Evolutionary conservation across 2,797 vertebrate genomes (phyloP).

Genomic region (Catharus ustulatus): DNA sequence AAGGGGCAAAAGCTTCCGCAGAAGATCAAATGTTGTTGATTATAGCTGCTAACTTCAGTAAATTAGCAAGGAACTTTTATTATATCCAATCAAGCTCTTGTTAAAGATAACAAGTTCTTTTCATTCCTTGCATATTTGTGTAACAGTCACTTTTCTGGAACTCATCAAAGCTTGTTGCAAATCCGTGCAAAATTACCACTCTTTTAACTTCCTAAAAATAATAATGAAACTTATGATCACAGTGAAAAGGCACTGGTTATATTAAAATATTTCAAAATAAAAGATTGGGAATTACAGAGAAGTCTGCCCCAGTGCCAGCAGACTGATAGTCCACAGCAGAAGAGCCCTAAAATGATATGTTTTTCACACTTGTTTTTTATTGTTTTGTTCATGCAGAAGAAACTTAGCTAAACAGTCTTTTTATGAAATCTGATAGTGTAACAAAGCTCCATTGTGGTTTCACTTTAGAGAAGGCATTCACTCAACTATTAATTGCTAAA

Average conservation of each 20-base stretch:
- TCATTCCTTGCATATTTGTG: slow-evolving; percentile 53
- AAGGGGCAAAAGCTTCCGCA: slow-evolving; percentile 44
- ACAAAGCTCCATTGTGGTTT: slow-evolving; percentile 20
- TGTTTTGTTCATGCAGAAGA: neutral
- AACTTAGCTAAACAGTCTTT: neutral
- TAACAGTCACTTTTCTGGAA: slow-evolving; percentile 64
- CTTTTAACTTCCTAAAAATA: slow-evolving; percentile 49
- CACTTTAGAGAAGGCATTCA: slow-evolving; percentile 40
- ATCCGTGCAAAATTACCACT: slow-evolving; percentile 25
- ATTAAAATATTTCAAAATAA: slow-evolving; percentile 15
- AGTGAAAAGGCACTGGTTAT: neutral
- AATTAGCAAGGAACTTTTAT: slow-evolving; percentile 66
- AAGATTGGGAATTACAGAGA: neutral
- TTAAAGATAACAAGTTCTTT: slow-evolving; percentile 71
- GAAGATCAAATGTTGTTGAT: slow-evolving; percentile 67
- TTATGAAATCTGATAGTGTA: slow-evolving; percentile 10
- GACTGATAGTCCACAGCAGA: neutral
- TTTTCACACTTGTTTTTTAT: neutral
- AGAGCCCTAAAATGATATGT: neutral
- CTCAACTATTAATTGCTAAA: slow-evolving; percentile 57
- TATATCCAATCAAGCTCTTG: slow-evolving; percentile 62
- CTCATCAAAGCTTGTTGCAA: slow-evolving; percentile 45
- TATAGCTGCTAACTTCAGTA: slow-evolving; percentile 66
- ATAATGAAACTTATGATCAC: slow-evolving; percentile 14
- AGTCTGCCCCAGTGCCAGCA: neutral